Evolutionary conservation across 1,140 invertebrate genomes (phyloP), one percentile per base, ranked within the genome.

Genomic region (Papilio xuthus): DNA sequence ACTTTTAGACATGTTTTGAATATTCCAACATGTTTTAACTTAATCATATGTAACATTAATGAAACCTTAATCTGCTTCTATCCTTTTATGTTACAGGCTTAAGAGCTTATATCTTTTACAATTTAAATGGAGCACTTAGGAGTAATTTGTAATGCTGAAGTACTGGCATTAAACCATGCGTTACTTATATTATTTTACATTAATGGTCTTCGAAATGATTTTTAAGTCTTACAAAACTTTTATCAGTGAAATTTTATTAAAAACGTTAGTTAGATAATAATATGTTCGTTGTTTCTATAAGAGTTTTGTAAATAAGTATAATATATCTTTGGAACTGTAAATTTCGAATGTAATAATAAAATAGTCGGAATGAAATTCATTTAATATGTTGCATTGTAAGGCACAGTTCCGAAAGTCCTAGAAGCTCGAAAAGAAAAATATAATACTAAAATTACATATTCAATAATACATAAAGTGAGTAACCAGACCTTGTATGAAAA

Each of bases 1-100:
- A 60, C 79, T 60, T 71, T 76, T 23, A 75, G 23, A 76, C 42
- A 75, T 81, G 77, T 75, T 74, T 41, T 28, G 63, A 70, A 47
- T 80, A 77, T 44, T 63, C 32, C 15, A 75, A 80, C 32, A 28
- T 28, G 60, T 67, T 67, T 67, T 28, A 28, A 67, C 26, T 67
- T 67, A 67, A 67, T 67, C 60, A 7, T 28, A 28, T 28, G 32
- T 67, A 28, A 67, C 1, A 73, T 42, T 47, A 70, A 80, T 47
- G 15, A 73, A 60, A 72, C n/a, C 28, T 28, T 72, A 50, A 77
- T 79, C 18, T 63, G 4, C 8, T 26, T 67, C 60, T 67, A 13
- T 26, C 26, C 26, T 67, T 28, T 15, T 28, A 67, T 13, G 60
- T 28, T 28, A 32, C 13, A 13, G 13, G 13, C 26, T 67, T 67